Conservation (phyloP, 2,888 invertebrate species). For the Hoplodrina ambigua region DNA sequence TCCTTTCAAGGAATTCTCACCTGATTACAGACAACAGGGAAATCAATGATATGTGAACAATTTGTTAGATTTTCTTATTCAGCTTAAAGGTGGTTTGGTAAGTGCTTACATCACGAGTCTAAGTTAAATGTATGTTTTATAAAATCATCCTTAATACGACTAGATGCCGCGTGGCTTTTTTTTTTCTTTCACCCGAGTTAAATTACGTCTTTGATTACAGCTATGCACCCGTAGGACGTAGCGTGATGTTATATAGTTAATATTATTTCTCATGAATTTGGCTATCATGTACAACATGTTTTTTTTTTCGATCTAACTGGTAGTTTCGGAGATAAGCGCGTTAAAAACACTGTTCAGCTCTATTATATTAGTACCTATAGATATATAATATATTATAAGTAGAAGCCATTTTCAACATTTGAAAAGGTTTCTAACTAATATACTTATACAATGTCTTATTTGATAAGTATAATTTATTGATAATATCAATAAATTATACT, state of each 20-base stretch:
- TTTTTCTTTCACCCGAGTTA: too few species aligned
- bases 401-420: not conserved
- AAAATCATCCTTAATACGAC: not conserved
- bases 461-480: not conserved
- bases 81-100: conserved; percentile 2
- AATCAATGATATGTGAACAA: conserved; percentile 59
- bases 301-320: too few species aligned
- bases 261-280: too few species aligned
- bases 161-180: too few species aligned
- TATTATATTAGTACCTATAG: not conserved
- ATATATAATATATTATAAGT: too few species aligned
- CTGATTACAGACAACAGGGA: conserved; percentile 61
- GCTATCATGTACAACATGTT: too few species aligned
- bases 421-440: not conserved
- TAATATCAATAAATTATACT: too few species aligned
- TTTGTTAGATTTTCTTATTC: conserved; percentile 36
- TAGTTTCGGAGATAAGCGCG: too few species aligned
- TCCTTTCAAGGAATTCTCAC: conserved; percentile 64
- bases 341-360: too few species aligned
- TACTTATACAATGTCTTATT: not conserved
- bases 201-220: too few species aligned
- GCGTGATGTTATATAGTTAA: too few species aligned
- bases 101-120: not conserved
- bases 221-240: too few species aligned
- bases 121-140: not conserved